A percentile compares a stretch with the other conserved stretches of the same genome.
Evolutionary conservation across 37 sponge, comb jelly and placozoan genomes (phyloP).

Genomic region (Hormiphora californensis): DNA sequence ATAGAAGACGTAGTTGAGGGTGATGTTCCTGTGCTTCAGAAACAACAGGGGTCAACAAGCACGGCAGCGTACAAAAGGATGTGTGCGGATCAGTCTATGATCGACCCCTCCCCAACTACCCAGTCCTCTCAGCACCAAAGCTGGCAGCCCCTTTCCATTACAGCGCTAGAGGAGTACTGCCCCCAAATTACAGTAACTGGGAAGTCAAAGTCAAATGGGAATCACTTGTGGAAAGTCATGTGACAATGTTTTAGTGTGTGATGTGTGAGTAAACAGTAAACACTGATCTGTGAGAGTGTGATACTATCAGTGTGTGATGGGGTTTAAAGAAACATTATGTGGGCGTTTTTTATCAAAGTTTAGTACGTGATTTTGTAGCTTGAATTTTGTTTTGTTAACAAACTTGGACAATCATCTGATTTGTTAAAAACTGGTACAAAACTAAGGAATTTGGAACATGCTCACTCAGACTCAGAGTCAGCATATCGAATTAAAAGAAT

Average conservation of each 20-base stretch:
- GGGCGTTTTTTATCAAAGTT: too few relatives aligned
- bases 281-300: background rate
- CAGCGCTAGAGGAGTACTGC: slow-evolving; percentile 30
- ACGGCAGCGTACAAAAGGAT: slow-evolving; percentile 28
- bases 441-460: too few relatives aligned
- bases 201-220: background rate
- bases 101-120: background rate
- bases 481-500: too few relatives aligned
- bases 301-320: too few relatives aligned
- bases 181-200: slow-evolving; percentile 13
- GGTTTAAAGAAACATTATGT: too few relatives aligned
- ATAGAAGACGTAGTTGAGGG: background rate
- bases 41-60: background rate
- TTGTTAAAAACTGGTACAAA: too few relatives aligned
- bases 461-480: too few relatives aligned
- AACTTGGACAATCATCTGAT: too few relatives aligned
- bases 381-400: too few relatives aligned
- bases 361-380: too few relatives aligned
- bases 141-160: slow-evolving; percentile 41
- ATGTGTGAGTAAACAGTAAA: background rate
- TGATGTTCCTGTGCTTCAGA: background rate
- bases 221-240: slow-evolving; percentile 31
- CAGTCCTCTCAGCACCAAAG: too few relatives aligned
- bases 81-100: slow-evolving; percentile 1
- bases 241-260: background rate